Evolutionary conservation across 53 echinoderm and acorn worm genomes (phyloP).

Genomic region (Temnopleurus reevesii): DNA sequence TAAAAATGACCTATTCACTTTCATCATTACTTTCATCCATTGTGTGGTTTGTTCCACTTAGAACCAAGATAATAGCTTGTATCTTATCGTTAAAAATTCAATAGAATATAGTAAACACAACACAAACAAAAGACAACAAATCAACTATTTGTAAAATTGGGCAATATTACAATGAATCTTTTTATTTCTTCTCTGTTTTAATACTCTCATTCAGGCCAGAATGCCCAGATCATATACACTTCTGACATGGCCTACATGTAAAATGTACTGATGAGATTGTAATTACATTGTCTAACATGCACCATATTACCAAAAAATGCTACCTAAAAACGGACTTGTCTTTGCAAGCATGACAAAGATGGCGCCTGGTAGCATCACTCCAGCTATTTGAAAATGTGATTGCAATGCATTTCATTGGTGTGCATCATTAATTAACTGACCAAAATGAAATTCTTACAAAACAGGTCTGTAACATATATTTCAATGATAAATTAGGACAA

Average conservation of each 20-base stretch:
- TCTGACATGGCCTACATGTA: constrained; percentile 24
- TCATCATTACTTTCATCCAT: too few species aligned
- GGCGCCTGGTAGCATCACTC: background rate
- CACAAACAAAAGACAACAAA: too few species aligned
- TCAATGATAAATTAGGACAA: too few species aligned
- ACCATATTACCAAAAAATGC: background rate
- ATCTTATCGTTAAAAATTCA: too few species aligned
- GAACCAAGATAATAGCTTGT: too few species aligned
- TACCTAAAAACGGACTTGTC: background rate
- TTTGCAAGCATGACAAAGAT: background rate
- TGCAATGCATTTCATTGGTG: background rate
- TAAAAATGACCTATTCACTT: too few species aligned
- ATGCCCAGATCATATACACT: constrained; percentile 32
- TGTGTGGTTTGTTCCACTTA: too few species aligned
- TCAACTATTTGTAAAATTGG: constrained; percentile 5
- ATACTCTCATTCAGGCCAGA: background rate
- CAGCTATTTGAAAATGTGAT: too few species aligned
- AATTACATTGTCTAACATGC: background rate
- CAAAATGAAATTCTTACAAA: too few species aligned
- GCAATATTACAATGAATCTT: constrained; percentile 37
- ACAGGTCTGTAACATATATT: too few species aligned
- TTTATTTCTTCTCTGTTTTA: background rate
- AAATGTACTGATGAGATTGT: constrained; percentile 11
- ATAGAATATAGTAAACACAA: too few species aligned
- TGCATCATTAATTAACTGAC: too few species aligned